A percentile compares a stretch with the other conserved stretches of the same genome.
Conservation (phyloP, 1,140 invertebrate genomes). For the Euura saliciscinereae region DNA sequence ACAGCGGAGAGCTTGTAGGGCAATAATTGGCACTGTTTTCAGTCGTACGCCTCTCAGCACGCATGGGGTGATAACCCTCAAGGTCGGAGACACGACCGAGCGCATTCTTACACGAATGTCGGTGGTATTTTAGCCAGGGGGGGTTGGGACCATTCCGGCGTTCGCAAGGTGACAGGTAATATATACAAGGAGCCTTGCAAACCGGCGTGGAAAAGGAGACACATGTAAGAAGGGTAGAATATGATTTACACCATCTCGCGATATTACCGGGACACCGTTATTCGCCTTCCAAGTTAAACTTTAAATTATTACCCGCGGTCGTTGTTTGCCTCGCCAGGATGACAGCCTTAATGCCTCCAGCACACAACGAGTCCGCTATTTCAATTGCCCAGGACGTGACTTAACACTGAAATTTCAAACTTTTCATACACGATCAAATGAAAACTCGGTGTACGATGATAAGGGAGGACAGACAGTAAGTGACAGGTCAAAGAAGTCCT, state of each 20-base stretch:
- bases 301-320: conserved; percentile 1
- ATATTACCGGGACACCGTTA: background rate
- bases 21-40: no score
- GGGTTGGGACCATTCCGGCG: background rate
- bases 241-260: background rate
- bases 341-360: background rate
- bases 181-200: conserved; percentile 5
- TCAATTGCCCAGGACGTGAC: background rate
- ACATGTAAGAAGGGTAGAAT: conserved; percentile 2
- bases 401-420: background rate
- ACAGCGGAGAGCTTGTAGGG: no score
- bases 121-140: background rate
- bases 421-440: no score
- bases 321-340: background rate
- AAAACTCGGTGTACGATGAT: no score
- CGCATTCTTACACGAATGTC: background rate
- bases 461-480: background rate
- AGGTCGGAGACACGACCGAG: background rate
- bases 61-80: no score
- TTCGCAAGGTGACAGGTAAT: background rate
- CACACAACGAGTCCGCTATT: background rate
- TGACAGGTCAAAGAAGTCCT: background rate
- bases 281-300: background rate
- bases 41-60: no score
- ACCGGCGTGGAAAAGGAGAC: conserved; percentile 4